phyloP scores from a whole-genome alignment of 2,113 vertebrate species.

The Halichoeres trimaculatus region DNA sequence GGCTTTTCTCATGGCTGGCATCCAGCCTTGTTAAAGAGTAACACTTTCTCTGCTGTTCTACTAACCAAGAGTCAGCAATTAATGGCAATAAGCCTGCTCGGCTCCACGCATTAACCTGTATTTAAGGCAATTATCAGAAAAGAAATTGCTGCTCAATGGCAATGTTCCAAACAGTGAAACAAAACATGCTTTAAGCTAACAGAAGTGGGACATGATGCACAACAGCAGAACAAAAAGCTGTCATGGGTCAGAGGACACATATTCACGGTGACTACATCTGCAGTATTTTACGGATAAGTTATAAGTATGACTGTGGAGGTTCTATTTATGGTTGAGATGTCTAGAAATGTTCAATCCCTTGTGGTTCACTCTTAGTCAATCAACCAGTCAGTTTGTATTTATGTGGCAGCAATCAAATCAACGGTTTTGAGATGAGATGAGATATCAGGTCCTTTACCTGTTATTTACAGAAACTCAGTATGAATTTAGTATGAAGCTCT shows the following conservation, averaged over 20 bases:
- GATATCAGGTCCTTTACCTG: too few relatives aligned
- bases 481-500: too few relatives aligned
- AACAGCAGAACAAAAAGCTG: constrained; percentile 26
- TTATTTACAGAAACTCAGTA: not conserved
- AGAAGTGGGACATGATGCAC: constrained; percentile 22
- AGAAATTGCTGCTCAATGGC: constrained; percentile 57
- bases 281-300: not conserved
- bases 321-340: not conserved
- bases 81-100: constrained; percentile 36
- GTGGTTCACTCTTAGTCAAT: too few relatives aligned
- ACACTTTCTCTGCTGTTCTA: constrained; percentile 36
- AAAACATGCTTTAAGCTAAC: constrained; percentile 44
- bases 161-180: constrained; percentile 59
- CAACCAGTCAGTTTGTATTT: too few relatives aligned
- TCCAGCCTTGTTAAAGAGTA: constrained; percentile 48
- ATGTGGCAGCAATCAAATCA: not conserved
- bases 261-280: not conserved
- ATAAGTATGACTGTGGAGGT: not conserved
- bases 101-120: constrained; percentile 53
- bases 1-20: constrained; percentile 36
- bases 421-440: too few relatives aligned
- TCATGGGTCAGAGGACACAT: constrained; percentile 39
- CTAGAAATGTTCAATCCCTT: too few relatives aligned
- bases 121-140: constrained; percentile 70
- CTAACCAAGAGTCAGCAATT: constrained; percentile 42